Percentiles rank a stretch among this genome's conserved stretches.
Evolutionary conservation across 2,797 vertebrate species (phyloP).

Genomic region (Rostrhamus sociabilis): DNA sequence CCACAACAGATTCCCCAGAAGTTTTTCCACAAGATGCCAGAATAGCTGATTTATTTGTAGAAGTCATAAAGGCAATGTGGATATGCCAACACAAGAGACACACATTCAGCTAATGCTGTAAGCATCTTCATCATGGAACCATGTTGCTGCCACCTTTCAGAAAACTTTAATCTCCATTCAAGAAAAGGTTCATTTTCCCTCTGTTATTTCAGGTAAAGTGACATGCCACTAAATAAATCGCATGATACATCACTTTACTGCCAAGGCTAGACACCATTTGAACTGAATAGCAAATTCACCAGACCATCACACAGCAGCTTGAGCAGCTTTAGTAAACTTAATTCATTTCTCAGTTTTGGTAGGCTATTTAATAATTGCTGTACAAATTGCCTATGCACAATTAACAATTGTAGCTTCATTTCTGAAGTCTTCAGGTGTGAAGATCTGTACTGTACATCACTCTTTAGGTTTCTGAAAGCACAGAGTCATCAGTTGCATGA

Average conservation of each 20-base stretch:
- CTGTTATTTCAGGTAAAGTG: neutral
- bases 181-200: neutral
- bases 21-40: neutral
- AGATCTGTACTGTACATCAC: neutral
- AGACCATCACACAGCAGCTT: neutral
- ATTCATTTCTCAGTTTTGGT: neutral
- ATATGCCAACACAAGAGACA: neutral
- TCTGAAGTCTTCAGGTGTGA: neutral
- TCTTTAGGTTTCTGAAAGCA: neutral
- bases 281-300: neutral
- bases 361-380: neutral
- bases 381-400: neutral
- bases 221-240: neutral
- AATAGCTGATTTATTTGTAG: neutral
- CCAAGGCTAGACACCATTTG: neutral
- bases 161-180: neutral
- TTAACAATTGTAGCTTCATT: neutral
- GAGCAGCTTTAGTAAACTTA: neutral
- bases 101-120: neutral
- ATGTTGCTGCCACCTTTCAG: neutral
- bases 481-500: neutral
- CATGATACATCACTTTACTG: neutral
- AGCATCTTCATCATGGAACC: neutral
- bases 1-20: neutral
- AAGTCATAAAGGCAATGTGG: neutral